Evolutionary conservation across 2,797 vertebrate genomes (phyloP).

Genomic region (Tarsius wallacei): DNA sequence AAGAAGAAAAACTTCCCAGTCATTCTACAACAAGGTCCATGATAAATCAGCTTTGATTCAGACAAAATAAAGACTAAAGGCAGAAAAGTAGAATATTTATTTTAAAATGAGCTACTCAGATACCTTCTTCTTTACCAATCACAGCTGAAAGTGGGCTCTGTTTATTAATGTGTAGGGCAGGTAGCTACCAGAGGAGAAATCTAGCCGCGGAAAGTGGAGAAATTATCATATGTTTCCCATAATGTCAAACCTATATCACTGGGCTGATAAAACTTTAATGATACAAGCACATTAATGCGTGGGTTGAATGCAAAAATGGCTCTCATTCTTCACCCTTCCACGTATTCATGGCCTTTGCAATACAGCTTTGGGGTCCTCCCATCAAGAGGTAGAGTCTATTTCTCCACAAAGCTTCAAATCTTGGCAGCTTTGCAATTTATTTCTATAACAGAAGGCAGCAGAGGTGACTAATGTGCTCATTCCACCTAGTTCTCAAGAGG

Average conservation of each 20-base stretch:
- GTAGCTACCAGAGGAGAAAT: background rate
- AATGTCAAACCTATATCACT: background rate
- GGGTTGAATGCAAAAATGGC: background rate
- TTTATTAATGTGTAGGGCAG: fast-evolving
- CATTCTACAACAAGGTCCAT: background rate
- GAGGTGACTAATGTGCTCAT: fast-evolving
- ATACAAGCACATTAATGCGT: background rate
- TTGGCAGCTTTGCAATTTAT: background rate
- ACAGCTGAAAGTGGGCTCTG: background rate
- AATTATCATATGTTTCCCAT: background rate
- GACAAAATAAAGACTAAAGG: background rate
- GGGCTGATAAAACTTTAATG: background rate
- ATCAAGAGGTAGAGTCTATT: background rate
- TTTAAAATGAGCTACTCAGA: background rate
- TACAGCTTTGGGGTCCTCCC: background rate
- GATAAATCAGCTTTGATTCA: background rate
- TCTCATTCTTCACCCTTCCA: background rate
- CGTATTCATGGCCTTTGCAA: background rate
- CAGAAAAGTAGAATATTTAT: background rate
- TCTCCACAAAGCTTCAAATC: background rate
- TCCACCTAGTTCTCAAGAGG: background rate
- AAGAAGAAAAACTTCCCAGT: background rate
- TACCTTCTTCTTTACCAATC: background rate
- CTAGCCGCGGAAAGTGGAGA: background rate
- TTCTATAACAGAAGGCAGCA: background rate